Percentiles rank a stretch among this genome's conserved stretches.
Evolutionary conservation across 2,888 invertebrate species (phyloP).

Genomic region (Rhorus exstirpatorius): DNA sequence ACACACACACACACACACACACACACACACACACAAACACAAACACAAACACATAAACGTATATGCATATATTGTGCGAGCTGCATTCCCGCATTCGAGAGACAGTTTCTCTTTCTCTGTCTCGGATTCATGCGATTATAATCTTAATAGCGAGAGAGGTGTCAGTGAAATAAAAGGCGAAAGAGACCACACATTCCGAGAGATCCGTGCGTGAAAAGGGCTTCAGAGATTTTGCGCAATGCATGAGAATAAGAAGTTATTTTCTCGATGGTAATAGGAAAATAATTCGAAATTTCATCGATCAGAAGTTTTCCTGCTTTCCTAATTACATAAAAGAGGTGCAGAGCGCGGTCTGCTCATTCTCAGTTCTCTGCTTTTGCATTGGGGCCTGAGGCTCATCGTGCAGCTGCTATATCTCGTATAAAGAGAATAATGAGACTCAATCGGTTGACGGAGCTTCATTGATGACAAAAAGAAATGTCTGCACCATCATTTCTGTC

Average conservation of each 20-base stretch:
- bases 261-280: neutral
- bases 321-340: too few relatives aligned
- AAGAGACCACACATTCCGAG: slow-evolving; percentile 7
- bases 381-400: too few relatives aligned
- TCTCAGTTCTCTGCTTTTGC: too few relatives aligned
- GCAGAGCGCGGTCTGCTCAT: too few relatives aligned
- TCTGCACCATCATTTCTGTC: too few relatives aligned
- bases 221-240: neutral
- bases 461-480: too few relatives aligned
- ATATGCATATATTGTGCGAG: slow-evolving; percentile 25
- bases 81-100: slow-evolving; percentile 38
- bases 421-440: too few relatives aligned
- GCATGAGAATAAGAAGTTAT: neutral
- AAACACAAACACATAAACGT: too few relatives aligned
- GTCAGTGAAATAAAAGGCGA: slow-evolving; percentile 55
- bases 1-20: too few relatives aligned
- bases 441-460: too few relatives aligned
- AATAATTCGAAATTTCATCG: neutral
- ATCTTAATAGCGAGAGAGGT: slow-evolving; percentile 65
- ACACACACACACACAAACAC: too few relatives aligned
- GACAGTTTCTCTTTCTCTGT: neutral
- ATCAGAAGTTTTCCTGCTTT: neutral
- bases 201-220: slow-evolving; percentile 41
- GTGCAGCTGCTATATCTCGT: too few relatives aligned
- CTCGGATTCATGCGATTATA: slow-evolving; percentile 41